Evolutionary conservation across 1,140 invertebrate species (phyloP).

Genomic region (Pectinophora gossypiella): DNA sequence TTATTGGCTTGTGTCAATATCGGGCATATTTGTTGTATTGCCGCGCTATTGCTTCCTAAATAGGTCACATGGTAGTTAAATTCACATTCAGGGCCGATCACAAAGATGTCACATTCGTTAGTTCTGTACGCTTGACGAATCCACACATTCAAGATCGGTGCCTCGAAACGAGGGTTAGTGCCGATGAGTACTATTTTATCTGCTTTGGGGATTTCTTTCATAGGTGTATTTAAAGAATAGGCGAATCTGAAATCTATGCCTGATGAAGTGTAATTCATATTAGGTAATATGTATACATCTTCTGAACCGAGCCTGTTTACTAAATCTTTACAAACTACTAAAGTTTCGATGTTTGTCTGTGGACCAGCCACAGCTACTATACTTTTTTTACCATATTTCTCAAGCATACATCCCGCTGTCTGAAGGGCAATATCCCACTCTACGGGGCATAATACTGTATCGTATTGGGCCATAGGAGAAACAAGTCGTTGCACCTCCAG

Average conservation of each 20-base stretch:
- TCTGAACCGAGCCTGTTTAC: slow-evolving; percentile 81
- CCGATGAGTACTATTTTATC: slow-evolving; percentile 84
- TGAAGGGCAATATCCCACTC: slow-evolving; percentile 82
- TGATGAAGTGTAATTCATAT: slow-evolving; percentile 27
- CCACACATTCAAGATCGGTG: slow-evolving; percentile 85
- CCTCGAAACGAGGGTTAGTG: slow-evolving; percentile 87
- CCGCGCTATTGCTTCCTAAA: slow-evolving; percentile 48
- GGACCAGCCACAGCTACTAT: slow-evolving; percentile 82
- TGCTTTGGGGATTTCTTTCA: slow-evolving; percentile 78
- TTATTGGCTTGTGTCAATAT: slow-evolving; percentile 74
- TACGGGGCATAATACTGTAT: slow-evolving; percentile 71
- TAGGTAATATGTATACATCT: slow-evolving; percentile 46
- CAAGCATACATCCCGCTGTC: slow-evolving; percentile 57
- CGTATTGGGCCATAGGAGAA: slow-evolving; percentile 79
- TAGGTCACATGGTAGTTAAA: slow-evolving; percentile 78
- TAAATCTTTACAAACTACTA: slow-evolving; percentile 84
- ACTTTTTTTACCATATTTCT: slow-evolving; percentile 37
- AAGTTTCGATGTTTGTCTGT: slow-evolving; percentile 80
- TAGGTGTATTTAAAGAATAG: slow-evolving; percentile 53
- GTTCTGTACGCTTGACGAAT: slow-evolving; percentile 81
- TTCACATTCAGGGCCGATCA: slow-evolving; percentile 81
- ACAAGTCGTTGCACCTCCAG: slow-evolving; percentile 84
- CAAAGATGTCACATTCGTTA: slow-evolving; percentile 77
- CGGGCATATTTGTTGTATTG: slow-evolving; percentile 64
- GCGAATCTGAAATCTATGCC: slow-evolving; percentile 41